Conservation (phyloP, 2,888 invertebrate species). For the Epistrophella euchroma region DNA sequence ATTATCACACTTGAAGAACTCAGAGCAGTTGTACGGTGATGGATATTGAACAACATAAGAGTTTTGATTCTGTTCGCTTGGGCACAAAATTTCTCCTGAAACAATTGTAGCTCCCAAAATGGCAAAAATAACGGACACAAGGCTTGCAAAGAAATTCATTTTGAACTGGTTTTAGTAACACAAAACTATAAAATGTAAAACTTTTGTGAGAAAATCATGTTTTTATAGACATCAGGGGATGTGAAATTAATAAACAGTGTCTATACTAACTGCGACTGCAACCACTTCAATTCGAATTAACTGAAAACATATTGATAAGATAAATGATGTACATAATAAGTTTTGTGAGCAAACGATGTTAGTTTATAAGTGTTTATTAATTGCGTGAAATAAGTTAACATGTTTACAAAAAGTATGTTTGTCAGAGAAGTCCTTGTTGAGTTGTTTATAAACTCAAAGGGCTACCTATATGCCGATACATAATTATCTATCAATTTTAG, state of each 20-base stretch:
- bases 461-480: slow-evolving; percentile 2
- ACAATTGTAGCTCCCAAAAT: background rate
- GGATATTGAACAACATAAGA: slow-evolving; percentile 34
- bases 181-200: background rate
- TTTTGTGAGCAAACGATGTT: background rate
- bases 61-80: background rate
- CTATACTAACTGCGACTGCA: background rate
- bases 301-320: background rate
- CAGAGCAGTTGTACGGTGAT: slow-evolving; percentile 6
- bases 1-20: slow-evolving; percentile 33
- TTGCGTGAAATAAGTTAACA: background rate
- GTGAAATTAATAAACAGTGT: background rate
- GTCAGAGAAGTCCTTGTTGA: background rate
- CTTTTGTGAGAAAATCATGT: background rate
- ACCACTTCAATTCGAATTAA: background rate
- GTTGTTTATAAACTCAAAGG: background rate
- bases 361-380: slow-evolving; percentile 11
- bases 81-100: slow-evolving; percentile 32
- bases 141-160: slow-evolving; percentile 29
- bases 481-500: slow-evolving; percentile 7
- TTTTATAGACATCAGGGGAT: background rate
- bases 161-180: background rate
- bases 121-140: slow-evolving; percentile 28
- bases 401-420: background rate
- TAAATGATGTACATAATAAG: background rate